Evolutionary conservation across 2,888 invertebrate genomes (phyloP), one percentile per base, ranked within the genome.

Genomic region (Minunthozetes semirufus): DNA sequence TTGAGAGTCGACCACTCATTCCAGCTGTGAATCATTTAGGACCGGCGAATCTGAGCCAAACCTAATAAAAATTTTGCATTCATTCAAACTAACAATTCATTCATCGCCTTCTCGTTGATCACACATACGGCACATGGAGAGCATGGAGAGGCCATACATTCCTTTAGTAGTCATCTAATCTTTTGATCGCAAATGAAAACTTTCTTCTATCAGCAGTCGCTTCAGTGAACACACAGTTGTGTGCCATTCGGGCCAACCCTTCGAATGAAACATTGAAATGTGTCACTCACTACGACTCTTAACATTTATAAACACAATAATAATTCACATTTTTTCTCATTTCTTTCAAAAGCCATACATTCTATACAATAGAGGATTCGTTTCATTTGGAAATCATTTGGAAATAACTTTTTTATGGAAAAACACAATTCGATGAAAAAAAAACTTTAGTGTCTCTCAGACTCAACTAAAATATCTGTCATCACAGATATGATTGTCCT

Each of bases 21-120:
- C 68, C 38, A 68, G 68, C 46, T 68, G 46, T 68, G 68, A 68
- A 38, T 68, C 63, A 63, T 63, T 63, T 63, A 33, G 3, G n/a
- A n/a, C 33, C 27, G 29, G 33, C 11, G 4, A n/a, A n/a, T 3
- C 8, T 27, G 38, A 63, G 27, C 25, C 25, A 61, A 61, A 19
- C 22, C 42, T 68, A 38, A 68, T 68, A 68, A 68, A 42, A 68
- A 42, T 13, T 22, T 29, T 38, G 42, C 42, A 42, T 46, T 38
- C 68, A 42, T 42, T 68, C 68, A 42, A 68, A 68, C n/a, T 63
- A 33, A 33, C 63, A 33, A 29, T 63, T 63, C 33, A 63, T 63
- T 63, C 33, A 63, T 63, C 27, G 56, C 22, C 56, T 13, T 56
- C 19, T 50, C 50, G 19, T 50, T 50, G n/a, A 19, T 19, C 50